Percentiles rank a stretch among this genome's conserved stretches.
These are phyloP conservation scores for Anthopleura sola DNA, from an alignment of 64 coral and sea anemone species.

Conservation along the genomic window DNA sequence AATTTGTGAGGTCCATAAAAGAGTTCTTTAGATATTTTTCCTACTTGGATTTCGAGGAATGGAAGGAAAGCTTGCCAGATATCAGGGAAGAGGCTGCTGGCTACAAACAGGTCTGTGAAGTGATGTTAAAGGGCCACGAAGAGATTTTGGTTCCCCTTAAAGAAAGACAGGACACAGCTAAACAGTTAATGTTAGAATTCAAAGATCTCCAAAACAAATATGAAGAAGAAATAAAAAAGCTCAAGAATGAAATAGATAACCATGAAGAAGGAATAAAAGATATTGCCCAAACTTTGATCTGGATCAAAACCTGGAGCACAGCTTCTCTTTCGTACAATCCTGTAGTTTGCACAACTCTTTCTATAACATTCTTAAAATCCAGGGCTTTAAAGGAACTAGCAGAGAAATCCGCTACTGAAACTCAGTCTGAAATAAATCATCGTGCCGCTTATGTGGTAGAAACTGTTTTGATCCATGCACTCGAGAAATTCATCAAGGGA, in stretches of 20 bases:
- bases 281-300: neutral
- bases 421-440: no score
- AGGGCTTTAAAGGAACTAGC: no score
- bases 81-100: constrained; percentile 8
- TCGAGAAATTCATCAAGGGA: constrained; percentile 16
- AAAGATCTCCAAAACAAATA: no score
- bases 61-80: constrained; percentile 16
- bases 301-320: neutral
- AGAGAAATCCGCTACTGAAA: no score
- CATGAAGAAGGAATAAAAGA: constrained; percentile 8
- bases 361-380: no score
- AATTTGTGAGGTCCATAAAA: no score
- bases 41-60: constrained; percentile 23
- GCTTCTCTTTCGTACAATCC: no score
- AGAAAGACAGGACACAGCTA: no score
- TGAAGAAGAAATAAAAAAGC: constrained; percentile 6
- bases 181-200: no score
- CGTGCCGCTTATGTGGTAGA: no score
- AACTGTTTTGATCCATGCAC: constrained; percentile 21
- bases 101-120: constrained; percentile 25
- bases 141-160: constrained; percentile 29
- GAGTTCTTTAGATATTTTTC: constrained; percentile 7
- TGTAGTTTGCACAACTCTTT: no score
- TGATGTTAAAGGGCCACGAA: constrained; percentile 21
- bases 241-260: no score